Base-by-base conservation (phyloP, 2,113 vertebrate species). In the Nothobranchius kuhntae region DNA sequence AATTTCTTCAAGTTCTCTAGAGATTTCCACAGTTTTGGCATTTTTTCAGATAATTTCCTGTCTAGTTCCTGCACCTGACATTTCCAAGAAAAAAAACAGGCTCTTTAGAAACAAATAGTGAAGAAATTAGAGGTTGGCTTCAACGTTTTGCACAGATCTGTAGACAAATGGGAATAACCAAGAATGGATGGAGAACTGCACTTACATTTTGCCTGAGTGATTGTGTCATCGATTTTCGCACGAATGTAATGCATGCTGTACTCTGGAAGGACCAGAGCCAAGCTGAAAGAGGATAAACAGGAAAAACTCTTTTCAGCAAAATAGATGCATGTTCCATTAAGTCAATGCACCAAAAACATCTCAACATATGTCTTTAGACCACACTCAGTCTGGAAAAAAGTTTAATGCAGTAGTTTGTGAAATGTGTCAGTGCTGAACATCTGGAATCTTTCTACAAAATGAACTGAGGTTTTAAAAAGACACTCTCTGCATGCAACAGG, bases 121-220 rank as follows among this genome's bases (percentile, higher is more conserved):
- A 30, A n/a, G 7, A n/a, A 15, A n/a, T 48, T n/a, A 15, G 8
- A 6, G 6, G 15, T 48, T 1, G 14, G n/a, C 17, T 50, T n/a
- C 2, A 51, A 51, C 1, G n/a, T 51, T n/a, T 9, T n/a, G 47
- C 15, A 21, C 21, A 50, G 1, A 50, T 7, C 3, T 6, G 4
- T 48, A 48, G 6, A 13, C 15, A 14, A 48, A 80, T 65, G 55
- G 63, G 59, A 58, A 68, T 69, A 71, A 54, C 21, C 15, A 24
- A 46, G 10, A 35, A 21, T 9, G 15, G 57, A 55, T 68, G 65
- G 45, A 53, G 24, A 12, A 14, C 2, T 46, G 17, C 42, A 88
- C 92, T 90, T 89, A 93, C 91, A 92, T 90, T 89, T 92, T 21
- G 91, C 92, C 68, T 93, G 92, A 46, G 91, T 93, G 73, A 91